Evolutionary conservation across 2,888 invertebrate genomes (phyloP), one percentile per base, ranked within the genome.

Genomic region (Agriopis leucophaearia): DNA sequence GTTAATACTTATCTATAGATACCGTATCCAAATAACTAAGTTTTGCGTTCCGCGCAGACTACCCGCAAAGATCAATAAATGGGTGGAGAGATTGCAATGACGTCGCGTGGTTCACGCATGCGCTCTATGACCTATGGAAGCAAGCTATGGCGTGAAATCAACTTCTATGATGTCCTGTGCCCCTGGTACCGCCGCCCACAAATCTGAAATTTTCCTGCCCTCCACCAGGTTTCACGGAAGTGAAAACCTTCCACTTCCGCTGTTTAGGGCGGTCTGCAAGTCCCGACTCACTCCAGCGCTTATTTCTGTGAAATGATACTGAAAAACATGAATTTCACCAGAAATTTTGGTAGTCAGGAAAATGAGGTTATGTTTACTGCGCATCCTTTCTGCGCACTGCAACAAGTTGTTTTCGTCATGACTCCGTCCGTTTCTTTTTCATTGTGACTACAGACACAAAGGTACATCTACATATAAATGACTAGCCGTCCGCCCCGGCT

Each of bases 141-240:
- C 18, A 16, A 27, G 50, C 13, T 57, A 62, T 16, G 61, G 47
- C 38, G 51, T 59, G 13, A 44, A 73, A 48, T 15, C 8, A 77
- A 40, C 82, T 83, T 79, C 79, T 83, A 12, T n/a, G 8, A 5
- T 45, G 50, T 69, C 74, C 61, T 92, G 86, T 1, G 13, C 56
- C 61, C 92, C 91, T 92, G 73, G 92, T 92, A 88, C 75, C 64
- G 83, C 89, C 92, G 93, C 93, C 93, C 93, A 93, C 93, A 92
- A 90, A 74, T 80, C 90, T 90, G 90, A 90, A 89, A 90, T 88
- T 92, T 93, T 87, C 90, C 86, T 90, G 90, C 91, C 92, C 90
- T 92, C 88, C 86, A 84, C 72, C 88, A 85, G 85, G 83, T 84
- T 92, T 85, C 82, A 85, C 87, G 88, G 89, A 87, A 82, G 79